A percentile compares a stretch with the other conserved stretches of the same genome.
Conservation (phyloP, 1,140 invertebrate genomes). For the Nasonia vitripennis region DNA sequence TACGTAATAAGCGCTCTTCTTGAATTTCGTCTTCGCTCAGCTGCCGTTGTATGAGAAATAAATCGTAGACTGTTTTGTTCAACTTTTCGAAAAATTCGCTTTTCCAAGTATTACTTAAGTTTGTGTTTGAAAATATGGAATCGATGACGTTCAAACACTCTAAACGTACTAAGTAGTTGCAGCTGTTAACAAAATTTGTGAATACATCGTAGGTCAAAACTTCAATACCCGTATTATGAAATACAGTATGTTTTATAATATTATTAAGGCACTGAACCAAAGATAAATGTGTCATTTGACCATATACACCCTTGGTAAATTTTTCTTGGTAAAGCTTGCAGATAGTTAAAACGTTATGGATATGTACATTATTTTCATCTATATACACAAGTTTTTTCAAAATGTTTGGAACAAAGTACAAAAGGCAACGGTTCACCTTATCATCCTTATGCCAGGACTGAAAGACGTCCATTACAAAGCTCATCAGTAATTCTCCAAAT, state of each 20-base stretch:
- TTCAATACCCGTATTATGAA: conserved; percentile 28
- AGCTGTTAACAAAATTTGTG: conserved; percentile 64
- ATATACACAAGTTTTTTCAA: conserved; percentile 50
- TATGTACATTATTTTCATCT: conserved; percentile 13
- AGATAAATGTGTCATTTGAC: conserved; percentile 60
- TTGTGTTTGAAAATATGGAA: conserved; percentile 60
- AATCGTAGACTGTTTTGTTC: conserved; percentile 56
- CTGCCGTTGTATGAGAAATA: conserved; percentile 52
- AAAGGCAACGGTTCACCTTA: conserved; percentile 51
- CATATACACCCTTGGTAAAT: conserved; percentile 58
- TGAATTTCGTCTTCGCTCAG: conserved; percentile 52
- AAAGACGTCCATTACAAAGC: conserved; percentile 56
- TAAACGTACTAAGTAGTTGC: conserved; percentile 68
- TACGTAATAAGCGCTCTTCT: conserved; percentile 70
- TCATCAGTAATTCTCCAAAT: conserved; percentile 42
- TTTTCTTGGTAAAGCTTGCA: conserved; percentile 47
- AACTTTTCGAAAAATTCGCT: conserved; percentile 61
- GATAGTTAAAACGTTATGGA: conserved; percentile 43
- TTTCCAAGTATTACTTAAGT: conserved; percentile 61
- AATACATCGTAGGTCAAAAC: conserved; percentile 59
- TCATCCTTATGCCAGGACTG: conserved; percentile 55
- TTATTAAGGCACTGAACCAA: conserved; percentile 66
- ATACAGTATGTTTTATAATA: conserved; percentile 54
- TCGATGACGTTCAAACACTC: conserved; percentile 66
- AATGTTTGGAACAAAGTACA: conserved; percentile 59